Conservation (phyloP, 2,888 invertebrate species). For the Epinotia demarniana region DNA sequence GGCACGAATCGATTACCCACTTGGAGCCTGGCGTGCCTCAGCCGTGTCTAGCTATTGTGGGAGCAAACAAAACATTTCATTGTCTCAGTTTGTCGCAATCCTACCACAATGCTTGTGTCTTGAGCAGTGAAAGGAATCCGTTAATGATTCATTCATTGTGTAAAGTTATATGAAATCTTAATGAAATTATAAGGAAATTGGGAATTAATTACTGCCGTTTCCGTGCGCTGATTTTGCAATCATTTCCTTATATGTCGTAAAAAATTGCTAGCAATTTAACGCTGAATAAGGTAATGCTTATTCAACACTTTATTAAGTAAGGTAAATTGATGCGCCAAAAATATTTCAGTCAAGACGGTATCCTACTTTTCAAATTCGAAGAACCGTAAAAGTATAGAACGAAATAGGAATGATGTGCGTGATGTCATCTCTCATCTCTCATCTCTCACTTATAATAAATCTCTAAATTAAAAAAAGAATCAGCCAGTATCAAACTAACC, state of each 20-base stretch:
- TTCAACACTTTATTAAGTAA: not conserved
- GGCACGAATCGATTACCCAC: constrained; percentile 26
- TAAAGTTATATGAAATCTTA: constrained; percentile 72
- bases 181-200: constrained; percentile 66
- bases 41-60: constrained; percentile 39
- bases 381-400: not conserved
- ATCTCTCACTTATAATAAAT: too few relatives aligned
- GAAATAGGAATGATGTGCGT: not conserved
- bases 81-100: constrained; percentile 58
- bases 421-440: too few relatives aligned
- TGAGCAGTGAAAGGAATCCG: constrained; percentile 68
- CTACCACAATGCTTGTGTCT: constrained; percentile 56
- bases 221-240: constrained; percentile 18
- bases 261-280: constrained; percentile 11
- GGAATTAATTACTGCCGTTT: constrained; percentile 46
- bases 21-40: constrained; percentile 8
- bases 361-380: not conserved
- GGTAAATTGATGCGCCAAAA: not conserved
- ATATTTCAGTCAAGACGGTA: not conserved
- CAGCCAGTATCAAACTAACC: too few relatives aligned
- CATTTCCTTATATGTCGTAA: constrained; percentile 12
- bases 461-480: too few relatives aligned
- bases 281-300: not conserved
- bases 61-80: constrained; percentile 57
- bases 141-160: constrained; percentile 65